These are phyloP conservation scores for Rhabdornis inornatus DNA, from an alignment of 2,113 vertebrate species.

Conservation along the genomic window DNA sequence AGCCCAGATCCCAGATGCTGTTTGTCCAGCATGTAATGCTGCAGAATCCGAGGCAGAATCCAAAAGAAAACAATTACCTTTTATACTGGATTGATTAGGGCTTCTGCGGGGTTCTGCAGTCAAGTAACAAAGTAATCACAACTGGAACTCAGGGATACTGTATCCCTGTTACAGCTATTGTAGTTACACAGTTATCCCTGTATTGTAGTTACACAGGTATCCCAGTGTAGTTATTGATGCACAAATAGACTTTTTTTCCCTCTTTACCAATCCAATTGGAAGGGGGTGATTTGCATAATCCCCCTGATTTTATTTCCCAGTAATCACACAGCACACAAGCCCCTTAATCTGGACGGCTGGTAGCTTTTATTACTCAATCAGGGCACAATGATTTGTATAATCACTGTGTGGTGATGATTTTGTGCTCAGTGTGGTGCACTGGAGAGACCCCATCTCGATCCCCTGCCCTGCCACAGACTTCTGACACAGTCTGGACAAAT, in stretches of 20 bases:
- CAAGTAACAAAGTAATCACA: neutral
- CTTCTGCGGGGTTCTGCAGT: neutral
- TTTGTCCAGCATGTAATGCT: neutral
- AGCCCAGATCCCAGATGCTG: neutral
- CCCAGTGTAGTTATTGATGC: neutral
- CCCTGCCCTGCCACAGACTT: neutral
- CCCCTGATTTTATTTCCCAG: neutral
- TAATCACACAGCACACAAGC: neutral
- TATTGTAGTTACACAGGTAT: neutral
- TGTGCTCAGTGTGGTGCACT: neutral
- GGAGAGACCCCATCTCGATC: neutral
- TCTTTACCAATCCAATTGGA: neutral
- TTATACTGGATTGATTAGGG: neutral
- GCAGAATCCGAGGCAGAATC: neutral
- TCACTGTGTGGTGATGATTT: neutral
- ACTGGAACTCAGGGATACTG: neutral
- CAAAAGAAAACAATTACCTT: neutral
- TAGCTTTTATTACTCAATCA: neutral
- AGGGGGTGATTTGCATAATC: neutral
- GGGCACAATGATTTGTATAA: neutral
- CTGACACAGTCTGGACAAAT: neutral
- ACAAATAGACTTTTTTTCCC: neutral
- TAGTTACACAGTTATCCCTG: neutral
- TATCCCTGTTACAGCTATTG: neutral
- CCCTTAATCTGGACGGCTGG: neutral